phyloP scores from a whole-genome alignment of 2,888 invertebrate genomes.

The Sinodicranocentrus sp. region DNA sequence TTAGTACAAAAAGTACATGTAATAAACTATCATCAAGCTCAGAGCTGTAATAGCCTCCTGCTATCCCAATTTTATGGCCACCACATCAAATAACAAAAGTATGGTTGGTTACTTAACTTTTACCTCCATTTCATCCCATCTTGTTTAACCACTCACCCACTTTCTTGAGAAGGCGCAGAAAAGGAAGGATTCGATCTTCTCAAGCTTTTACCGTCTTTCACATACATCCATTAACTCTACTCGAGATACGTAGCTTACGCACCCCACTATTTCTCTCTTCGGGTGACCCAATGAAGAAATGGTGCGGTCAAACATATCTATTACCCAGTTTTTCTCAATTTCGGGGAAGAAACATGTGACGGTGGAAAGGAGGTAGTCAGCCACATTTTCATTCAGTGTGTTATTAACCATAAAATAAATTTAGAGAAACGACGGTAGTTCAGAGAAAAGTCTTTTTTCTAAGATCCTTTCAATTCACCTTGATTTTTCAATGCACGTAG shows the following conservation, averaged over 20 bases:
- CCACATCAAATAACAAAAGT: slow-evolving; percentile 51
- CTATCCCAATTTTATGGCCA: slow-evolving; percentile 54
- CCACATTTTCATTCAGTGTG: background rate
- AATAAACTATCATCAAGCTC: slow-evolving; percentile 57
- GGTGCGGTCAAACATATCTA: too few species aligned
- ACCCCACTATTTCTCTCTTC: background rate
- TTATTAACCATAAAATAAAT: too few species aligned
- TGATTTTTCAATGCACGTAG: background rate
- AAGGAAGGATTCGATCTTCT: background rate
- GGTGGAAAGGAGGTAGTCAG: background rate
- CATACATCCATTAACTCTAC: too few species aligned
- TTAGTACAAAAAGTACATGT: slow-evolving; percentile 58
- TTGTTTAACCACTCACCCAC: too few species aligned
- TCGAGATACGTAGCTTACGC: slow-evolving; percentile 2
- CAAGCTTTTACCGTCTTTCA: background rate
- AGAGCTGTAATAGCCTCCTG: slow-evolving; percentile 40
- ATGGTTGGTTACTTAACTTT: slow-evolving; percentile 54
- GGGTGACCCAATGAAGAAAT: background rate
- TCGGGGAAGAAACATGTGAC: background rate
- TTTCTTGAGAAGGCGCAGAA: slow-evolving; percentile 9
- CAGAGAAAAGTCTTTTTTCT: background rate
- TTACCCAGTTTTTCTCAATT: background rate
- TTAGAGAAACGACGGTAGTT: background rate
- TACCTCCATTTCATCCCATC: slow-evolving; percentile 29
- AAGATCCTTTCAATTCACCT: slow-evolving; percentile 2